phyloP scores from a whole-genome alignment of 2,888 invertebrate species.

The Spisula solida region DNA sequence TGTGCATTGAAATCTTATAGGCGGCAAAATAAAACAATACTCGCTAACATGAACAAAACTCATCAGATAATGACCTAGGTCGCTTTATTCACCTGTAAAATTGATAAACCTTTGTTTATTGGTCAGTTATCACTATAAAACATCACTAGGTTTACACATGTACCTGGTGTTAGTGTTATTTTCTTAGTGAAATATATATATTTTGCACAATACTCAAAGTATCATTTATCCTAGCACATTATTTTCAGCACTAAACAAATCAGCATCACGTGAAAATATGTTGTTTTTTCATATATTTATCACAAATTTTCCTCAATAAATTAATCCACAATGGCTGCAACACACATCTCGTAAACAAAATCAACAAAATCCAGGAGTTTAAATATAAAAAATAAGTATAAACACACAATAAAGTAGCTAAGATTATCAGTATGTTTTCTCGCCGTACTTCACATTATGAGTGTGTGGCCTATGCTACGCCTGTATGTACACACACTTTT shows the following conservation, averaged over 20 bases:
- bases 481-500: conserved; percentile 26
- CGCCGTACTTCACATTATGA: conserved; percentile 24
- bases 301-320: background rate
- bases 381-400: conserved; percentile 7
- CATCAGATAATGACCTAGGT: background rate
- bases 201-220: background rate
- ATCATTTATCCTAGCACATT: background rate
- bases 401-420: conserved; percentile 19
- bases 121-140: background rate
- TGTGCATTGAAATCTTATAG: background rate
- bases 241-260: background rate
- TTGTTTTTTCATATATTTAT: conserved; percentile 3
- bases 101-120: conserved; percentile 17
- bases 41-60: conserved; percentile 15
- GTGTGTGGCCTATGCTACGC: conserved; percentile 35
- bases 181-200: background rate
- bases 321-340: conserved; percentile 9
- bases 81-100: background rate
- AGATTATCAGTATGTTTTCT: conserved; percentile 19
- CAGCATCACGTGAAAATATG: conserved; percentile 5
- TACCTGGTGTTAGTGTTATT: background rate
- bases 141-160: background rate
- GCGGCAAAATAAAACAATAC: background rate
- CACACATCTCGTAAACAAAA: background rate
- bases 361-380: conserved; percentile 25